Base-by-base conservation (phyloP, 1,140 invertebrate genomes). In the Berghia stephanieae region DNA sequence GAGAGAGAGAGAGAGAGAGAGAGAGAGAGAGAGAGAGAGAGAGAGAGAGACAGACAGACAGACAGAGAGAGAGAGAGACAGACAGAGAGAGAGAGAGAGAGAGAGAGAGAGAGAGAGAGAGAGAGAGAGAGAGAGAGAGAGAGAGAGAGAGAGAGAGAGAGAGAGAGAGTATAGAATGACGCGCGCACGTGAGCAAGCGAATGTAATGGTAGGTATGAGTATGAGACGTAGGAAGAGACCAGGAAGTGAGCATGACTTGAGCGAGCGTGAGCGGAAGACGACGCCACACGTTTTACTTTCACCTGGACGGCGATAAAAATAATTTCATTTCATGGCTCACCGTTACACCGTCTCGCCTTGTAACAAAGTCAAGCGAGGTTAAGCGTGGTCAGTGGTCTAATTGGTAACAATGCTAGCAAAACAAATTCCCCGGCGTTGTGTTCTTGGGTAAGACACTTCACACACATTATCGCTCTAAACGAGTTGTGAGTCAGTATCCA, bases 41-140 rank as follows among this genome's bases (percentile, higher is more conserved):
- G 21, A 21, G 34, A 21, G 21, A 60, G 21, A 21, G 34, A 21
- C 8, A 60, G 21, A 60, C 8, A 21, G 34, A 21, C 8, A 21
- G 34, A 21, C 8, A 60, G 21, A 21, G 34, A 24, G 24, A 71
- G 69, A 43, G 3, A 34, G 34, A 24, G 69, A 71, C 3, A 44
- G 46, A 44, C 8, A 43, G 24, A 34, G 34, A 18, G 34, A 74
- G 31, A 27, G 27, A 55, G 43, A 52, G 52, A 38, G 43, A 78
- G 70, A 44, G 43, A 44, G 8, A 68, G 63, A 63, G 38, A 44
- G 44, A 67, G 63, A 76, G 8, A 34, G 44, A 67, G 36, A 68
- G 38, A n/a, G 44, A 40, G 71, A 49, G 27, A 55, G 40, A 27
- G 49, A 52, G 43, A 73, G 36, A 27, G 55, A 52, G 46, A 73